Base-by-base conservation (phyloP, 2,113 vertebrate species). In the Procavia capensis region DNA sequence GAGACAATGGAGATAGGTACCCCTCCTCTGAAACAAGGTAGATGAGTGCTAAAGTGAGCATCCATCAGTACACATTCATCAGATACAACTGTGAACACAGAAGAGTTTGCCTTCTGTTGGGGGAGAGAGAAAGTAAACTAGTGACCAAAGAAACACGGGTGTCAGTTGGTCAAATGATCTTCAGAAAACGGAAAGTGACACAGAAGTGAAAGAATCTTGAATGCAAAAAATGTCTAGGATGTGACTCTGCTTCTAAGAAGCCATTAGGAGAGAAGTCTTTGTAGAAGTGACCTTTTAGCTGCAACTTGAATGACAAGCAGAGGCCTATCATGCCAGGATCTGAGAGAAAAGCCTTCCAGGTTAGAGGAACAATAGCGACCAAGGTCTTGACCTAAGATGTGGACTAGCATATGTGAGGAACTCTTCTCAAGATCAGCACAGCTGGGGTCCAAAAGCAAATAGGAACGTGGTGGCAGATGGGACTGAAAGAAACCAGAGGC, bases 151-250 rank as follows among this genome's bases (percentile, higher is more conserved):
- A 57, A 41, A 54, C 5, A 59, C 27, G 36, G 3, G 5, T 61
- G 34, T 78, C 34, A 29, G 24, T 25, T 4, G 0, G 10, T 10
- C 29, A 29, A 14, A 76, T 87, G 31, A 63, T 19, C n/a, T 75
- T 61, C 36, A 39, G 8, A 74, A 83, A 82, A 54, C 39, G 8
- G 16, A 76, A 47, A 66, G 76, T 66, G 9, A 34, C 27, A 2
- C 27, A 27, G 85, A 24, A 2, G 16, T 27, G 16, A 50, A 6
- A 50, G 47, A 50, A 50, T 39, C 1, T 1, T 76, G 76, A 63
- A n/a, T 3, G 14, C 1, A 57, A 13, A 24, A 31, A n/a, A 27
- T 14, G 22, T 22, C 22, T 4, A 8, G 4, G 45, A 2, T 34
- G 5, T 24, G 6, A 1, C 25, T 4, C 1, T 14, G 6, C 66